These are phyloP conservation scores for Teleogryllus occipitalis DNA, from an alignment of 1,140 invertebrate species.

Conservation along the genomic window DNA sequence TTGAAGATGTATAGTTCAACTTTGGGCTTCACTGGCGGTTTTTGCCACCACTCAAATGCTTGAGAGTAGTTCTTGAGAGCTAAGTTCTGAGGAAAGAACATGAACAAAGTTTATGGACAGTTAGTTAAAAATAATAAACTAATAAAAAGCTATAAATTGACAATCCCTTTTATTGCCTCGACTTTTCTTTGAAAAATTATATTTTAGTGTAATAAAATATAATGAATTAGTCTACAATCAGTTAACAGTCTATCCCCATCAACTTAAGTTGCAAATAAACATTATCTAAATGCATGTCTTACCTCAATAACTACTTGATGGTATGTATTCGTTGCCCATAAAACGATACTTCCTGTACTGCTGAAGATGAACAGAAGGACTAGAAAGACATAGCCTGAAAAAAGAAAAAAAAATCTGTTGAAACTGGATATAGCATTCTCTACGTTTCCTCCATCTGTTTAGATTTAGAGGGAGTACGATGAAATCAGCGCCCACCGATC, in stretches of 20 bases:
- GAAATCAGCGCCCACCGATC: no score
- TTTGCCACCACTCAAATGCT: constrained; percentile 55
- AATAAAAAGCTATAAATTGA: no score
- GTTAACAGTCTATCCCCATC: no score
- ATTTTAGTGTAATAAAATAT: no score
- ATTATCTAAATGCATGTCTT: not conserved
- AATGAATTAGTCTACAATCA: no score
- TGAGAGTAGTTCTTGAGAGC: constrained; percentile 49
- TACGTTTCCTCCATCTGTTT: no score
- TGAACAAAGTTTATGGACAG: not conserved
- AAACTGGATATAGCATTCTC: not conserved
- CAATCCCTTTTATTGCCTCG: no score
- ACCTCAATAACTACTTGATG: not conserved
- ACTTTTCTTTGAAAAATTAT: no score
- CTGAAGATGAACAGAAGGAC: not conserved
- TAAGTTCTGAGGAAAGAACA: constrained; percentile 41
- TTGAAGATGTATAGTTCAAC: constrained; percentile 70
- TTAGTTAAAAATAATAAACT: no score
- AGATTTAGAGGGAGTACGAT: no score
- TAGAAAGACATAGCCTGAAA: not conserved
- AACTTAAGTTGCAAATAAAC: no score
- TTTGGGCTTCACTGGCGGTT: constrained; percentile 54
- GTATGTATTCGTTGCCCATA: not conserved
- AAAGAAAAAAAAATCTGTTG: not conserved
- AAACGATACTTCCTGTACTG: not conserved